Conservation (phyloP, 2,113 vertebrate genomes). For the Lepisosteus osseus region DNA sequence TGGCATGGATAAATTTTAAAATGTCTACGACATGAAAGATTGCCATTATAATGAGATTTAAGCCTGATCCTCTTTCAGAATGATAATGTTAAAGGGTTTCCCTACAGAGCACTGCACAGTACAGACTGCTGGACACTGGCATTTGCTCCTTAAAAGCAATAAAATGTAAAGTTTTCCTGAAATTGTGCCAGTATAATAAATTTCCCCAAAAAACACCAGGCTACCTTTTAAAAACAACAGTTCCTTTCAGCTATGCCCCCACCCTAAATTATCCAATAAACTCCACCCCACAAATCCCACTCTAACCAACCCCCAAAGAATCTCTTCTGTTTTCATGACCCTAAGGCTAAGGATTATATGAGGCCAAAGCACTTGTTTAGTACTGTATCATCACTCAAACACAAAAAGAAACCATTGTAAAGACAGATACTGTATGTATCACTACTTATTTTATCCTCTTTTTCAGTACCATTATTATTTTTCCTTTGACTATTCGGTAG, state of each 20-base stretch:
- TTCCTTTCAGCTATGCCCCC: conserved; percentile 51
- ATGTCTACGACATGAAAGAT: not conserved
- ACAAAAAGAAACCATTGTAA: not conserved
- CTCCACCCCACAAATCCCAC: conserved; percentile 10
- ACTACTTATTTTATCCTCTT: too few relatives aligned
- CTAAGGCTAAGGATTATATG: conserved; percentile 4
- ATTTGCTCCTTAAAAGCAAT: conserved; percentile 48
- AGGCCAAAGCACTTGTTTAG: conserved; percentile 13
- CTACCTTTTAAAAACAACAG: conserved; percentile 57
- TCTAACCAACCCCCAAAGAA: not conserved
- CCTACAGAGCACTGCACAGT: conserved; percentile 28
- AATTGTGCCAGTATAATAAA: conserved; percentile 44
- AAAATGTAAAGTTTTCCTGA: conserved; percentile 67
- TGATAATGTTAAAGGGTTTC: conserved; percentile 53
- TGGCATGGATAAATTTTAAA: conserved; percentile 13
- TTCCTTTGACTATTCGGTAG: too few relatives aligned
- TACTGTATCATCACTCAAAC: not conserved
- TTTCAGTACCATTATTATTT: too few relatives aligned
- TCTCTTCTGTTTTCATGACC: conserved; percentile 16
- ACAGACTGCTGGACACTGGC: conserved; percentile 53
- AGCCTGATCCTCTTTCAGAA: not conserved
- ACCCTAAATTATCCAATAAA: conserved; percentile 14
- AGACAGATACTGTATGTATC: too few relatives aligned
- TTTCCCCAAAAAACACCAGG: conserved; percentile 28
- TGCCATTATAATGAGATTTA: not conserved